Conservation (phyloP, 1,140 invertebrate genomes). For the Zaprionus ghesquierei region DNA sequence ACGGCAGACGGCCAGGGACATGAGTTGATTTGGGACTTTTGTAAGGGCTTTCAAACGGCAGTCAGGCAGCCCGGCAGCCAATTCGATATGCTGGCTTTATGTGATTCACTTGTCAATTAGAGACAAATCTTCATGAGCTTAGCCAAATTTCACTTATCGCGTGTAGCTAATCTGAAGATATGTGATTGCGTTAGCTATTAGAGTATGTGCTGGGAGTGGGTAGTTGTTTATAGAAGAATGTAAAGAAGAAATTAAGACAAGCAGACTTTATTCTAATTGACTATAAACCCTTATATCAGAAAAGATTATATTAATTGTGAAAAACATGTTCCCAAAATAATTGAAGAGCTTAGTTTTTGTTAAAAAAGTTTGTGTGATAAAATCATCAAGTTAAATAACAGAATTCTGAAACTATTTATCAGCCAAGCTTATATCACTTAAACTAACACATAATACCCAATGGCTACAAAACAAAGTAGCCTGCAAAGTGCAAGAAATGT, state of each 20-base stretch:
- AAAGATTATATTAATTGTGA: too few species aligned
- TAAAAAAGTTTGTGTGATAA: too few species aligned
- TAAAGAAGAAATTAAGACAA: not conserved
- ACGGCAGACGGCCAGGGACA: not conserved
- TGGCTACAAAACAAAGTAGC: not conserved
- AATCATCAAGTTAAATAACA: too few species aligned
- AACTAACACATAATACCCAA: not conserved
- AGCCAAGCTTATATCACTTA: too few species aligned
- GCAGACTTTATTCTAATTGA: not conserved
- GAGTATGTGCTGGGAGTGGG: too few species aligned
- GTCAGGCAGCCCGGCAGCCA: not conserved
- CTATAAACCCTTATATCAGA: too few species aligned
- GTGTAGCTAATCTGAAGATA: not conserved
- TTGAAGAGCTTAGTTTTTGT: too few species aligned
- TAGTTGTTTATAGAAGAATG: not conserved
- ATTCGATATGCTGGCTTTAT: not conserved
- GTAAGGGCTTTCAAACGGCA: not conserved
- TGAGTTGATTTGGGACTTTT: conserved; percentile 10
- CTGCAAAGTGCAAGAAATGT: not conserved
- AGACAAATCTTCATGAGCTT: not conserved
- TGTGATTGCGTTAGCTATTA: not conserved
- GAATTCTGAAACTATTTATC: too few species aligned
- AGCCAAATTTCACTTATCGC: not conserved
- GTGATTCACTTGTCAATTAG: not conserved
- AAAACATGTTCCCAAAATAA: too few species aligned